A percentile compares a stretch with the other conserved stretches of the same genome.
phyloP scores from a whole-genome alignment of 2,797 vertebrate species.

The Borostomias antarcticus region DNA sequence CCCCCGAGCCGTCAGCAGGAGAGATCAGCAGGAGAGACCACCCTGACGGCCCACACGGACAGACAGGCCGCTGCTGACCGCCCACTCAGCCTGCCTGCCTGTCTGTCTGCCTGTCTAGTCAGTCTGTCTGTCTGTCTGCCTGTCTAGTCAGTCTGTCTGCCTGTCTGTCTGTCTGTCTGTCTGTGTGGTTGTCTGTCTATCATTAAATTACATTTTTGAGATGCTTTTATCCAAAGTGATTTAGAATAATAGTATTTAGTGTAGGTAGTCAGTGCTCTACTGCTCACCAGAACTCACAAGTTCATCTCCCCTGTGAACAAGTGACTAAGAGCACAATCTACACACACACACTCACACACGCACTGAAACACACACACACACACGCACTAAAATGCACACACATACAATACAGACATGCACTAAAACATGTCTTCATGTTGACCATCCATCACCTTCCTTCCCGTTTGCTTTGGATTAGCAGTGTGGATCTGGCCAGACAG shows the following conservation, averaged over 20 bases:
- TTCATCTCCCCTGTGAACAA: too few relatives aligned
- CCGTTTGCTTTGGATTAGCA: constrained; percentile 72
- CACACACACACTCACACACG: too few relatives aligned
- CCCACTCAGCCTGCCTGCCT: constrained; percentile 7
- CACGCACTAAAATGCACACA: constrained; percentile 59
- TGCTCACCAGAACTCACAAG: too few relatives aligned
- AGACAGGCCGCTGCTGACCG: constrained; percentile 8
- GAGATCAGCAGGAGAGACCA: constrained; percentile 54
- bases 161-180: too few relatives aligned
- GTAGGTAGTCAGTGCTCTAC: too few relatives aligned
- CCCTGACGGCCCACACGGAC: constrained; percentile 57
- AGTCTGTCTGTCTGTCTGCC: constrained; percentile 51
- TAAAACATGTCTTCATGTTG: constrained; percentile 73
- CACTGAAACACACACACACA: too few relatives aligned
- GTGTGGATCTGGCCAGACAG: constrained; percentile 36
- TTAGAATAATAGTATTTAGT: too few relatives aligned
- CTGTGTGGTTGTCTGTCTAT: too few relatives aligned
- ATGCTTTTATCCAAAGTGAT: too few relatives aligned
- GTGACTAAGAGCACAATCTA: too few relatives aligned
- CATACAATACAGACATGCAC: constrained; percentile 72
- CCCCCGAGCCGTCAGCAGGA: constrained; percentile 47
- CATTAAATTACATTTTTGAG: too few relatives aligned
- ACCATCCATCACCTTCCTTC: constrained; percentile 63
- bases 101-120: constrained; percentile 19
- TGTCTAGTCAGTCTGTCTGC: too few relatives aligned